Base-by-base conservation (phyloP, 1,140 invertebrate genomes). In the Mya arenaria region DNA sequence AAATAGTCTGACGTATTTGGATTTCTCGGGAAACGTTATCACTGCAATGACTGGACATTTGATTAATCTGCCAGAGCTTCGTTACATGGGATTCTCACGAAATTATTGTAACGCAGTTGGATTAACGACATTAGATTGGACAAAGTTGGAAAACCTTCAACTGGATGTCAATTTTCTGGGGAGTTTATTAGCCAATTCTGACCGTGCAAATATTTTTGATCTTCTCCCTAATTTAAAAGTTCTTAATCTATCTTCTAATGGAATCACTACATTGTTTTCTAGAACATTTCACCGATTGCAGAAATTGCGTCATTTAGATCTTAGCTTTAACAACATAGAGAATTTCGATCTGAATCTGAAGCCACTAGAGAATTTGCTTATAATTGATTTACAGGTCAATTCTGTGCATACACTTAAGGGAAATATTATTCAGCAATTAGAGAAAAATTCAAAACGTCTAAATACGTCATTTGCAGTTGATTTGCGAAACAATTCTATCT, bases 221-320 rank as follows among this genome's bases (percentile, higher is more conserved):
- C 1, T 25, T n/a, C 37, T 78, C 34, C 15, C 34, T 8, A 25
- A 41, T 8, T 19, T 78, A 13, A 78, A 66, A 37, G 32, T 30
- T 23, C 13, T 78, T n/a, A 78, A 78, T 55, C 34, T 78, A 23
- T 78, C 74, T 17, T 44, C 41, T 6, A 78, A 78, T 28, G 44
- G 36, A 15, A 65, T 78, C 19, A 25, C 37, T 0, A 41, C 1
- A 52, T 23, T 78, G 13, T 41, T 30, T n/a, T 30, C 34, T 15
- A 8, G n/a, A 25, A 36, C 30, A 2, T 63, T 75, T 62, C 41
- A 36, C 13, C 36, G 32, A 25, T 4, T 63, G 13, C 23, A 19
- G 4, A 62, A 75, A 41, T 36, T 75, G 28, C 28, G 28, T 23
- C 30, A n/a, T 52, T 28, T 75, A 37, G 72, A 75, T 75, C 37